Evolutionary conservation across 2,888 invertebrate species (phyloP), one percentile per base, ranked within the genome.

Genomic region (Macaria liturata): DNA sequence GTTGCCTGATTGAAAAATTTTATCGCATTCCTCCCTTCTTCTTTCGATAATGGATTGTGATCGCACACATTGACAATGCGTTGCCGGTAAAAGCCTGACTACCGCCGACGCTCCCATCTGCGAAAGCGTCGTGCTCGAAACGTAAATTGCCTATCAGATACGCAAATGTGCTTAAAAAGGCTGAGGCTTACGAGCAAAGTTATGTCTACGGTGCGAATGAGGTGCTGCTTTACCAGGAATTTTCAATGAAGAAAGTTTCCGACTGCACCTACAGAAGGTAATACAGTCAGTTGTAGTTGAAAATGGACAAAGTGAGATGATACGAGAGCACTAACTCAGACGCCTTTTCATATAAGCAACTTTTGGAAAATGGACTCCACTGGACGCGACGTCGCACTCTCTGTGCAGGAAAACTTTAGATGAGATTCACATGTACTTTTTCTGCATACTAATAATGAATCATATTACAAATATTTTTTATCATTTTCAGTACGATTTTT

Each of bases 1-100:
- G 86, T 81, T 80, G 84, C 81, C 83, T 90, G 90, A 91, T 91
- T 91, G 91, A 91, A 91, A 86, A 77, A 61, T 89, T 87, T 88
- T 91, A 89, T 89, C 87, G 83, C 85, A 88, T 90, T 86, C 86
- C 80, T 78, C 78, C 84, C 83, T 77, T 68, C 79, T 75, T 76
- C 72, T 71, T 71, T 74, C 78, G 82, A 83, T 88, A 90, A 88
- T 86, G 84, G 86, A 86, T 89, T 81, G 83, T 79, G 77, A 71
- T 81, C 75, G 73, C 73, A 74, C 74, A 75, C 77, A 75, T 80
- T 80, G 81, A 80, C 76, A 79, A 62, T 50, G 61, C 53, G 55
- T 57, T 39, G 51, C 72, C 77, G 79, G 78, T 81, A 69, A 57
- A 65, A 61, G 57, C 57, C 51, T 54, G 71, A 70, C 72, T 75